Conservation (phyloP, 2,888 invertebrate species). For the Zygogramma bicolorata region DNA sequence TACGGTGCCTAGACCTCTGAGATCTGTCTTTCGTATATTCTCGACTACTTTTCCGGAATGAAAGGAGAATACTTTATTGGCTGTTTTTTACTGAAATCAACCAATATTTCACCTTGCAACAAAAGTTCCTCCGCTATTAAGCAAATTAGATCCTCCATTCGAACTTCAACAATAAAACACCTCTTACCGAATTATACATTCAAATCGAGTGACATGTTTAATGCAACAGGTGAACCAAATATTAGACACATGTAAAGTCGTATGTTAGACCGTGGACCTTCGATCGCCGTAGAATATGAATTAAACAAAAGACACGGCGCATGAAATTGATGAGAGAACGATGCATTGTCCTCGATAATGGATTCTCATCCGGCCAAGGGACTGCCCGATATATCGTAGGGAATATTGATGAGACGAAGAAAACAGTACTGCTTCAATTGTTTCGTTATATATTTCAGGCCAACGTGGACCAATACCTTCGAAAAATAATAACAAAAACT, state of each 20-base stretch:
- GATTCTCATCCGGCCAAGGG: background rate
- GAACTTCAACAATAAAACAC: slow-evolving; percentile 19
- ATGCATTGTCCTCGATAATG: slow-evolving; percentile 1
- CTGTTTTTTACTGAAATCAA: too few species aligned
- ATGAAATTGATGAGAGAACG: slow-evolving; percentile 12
- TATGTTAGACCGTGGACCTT: background rate
- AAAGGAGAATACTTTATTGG: too few species aligned
- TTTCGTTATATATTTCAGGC: background rate
- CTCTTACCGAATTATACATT: slow-evolving; percentile 31
- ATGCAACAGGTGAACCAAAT: slow-evolving; percentile 30
- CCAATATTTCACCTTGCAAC: background rate
- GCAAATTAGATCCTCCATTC: slow-evolving; percentile 21
- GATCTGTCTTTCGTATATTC: too few species aligned
- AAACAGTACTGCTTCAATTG: background rate
- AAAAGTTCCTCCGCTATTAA: background rate
- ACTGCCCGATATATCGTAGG: background rate
- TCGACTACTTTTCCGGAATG: too few species aligned
- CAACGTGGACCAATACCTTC: background rate
- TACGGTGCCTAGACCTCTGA: too few species aligned
- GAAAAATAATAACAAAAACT: too few species aligned
- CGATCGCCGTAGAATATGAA: background rate
- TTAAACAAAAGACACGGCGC: slow-evolving; percentile 1
- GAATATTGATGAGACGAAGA: background rate
- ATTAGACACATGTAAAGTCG: slow-evolving; percentile 12
- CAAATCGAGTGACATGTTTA: slow-evolving; percentile 22